phyloP scores from a whole-genome alignment of 2,797 vertebrate species.

The Apodemus agrarius region DNA sequence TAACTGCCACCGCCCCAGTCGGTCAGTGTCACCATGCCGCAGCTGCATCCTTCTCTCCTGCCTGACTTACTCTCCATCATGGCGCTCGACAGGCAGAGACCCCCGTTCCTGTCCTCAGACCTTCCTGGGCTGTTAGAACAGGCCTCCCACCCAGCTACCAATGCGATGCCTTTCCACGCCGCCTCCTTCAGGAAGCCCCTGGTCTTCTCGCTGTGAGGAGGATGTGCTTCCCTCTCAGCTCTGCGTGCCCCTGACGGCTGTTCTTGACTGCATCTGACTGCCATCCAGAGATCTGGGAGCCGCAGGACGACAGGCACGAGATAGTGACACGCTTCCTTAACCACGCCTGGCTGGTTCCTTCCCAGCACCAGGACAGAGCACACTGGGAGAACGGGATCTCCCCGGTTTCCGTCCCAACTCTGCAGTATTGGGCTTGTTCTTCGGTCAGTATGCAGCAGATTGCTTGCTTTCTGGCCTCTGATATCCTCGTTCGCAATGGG shows the following conservation, averaged over 20 bases:
- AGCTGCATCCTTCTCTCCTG: neutral
- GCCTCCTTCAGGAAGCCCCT: neutral
- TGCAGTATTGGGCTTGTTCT: neutral
- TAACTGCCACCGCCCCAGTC: fast-evolving
- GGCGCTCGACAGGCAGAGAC: neutral
- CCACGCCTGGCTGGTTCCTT: neutral
- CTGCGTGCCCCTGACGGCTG: fast-evolving
- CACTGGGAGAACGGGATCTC: neutral
- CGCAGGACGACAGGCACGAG: fast-evolving
- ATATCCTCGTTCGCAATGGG: neutral
- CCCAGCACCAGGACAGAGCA: neutral
- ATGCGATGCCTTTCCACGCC: neutral
- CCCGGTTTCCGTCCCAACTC: neutral
- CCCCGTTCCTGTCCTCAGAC: neutral
- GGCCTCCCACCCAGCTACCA: neutral
- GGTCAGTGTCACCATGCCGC: neutral
- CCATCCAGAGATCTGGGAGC: neutral
- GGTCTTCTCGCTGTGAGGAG: neutral
- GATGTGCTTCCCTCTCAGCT: neutral
- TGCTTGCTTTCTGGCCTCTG: neutral
- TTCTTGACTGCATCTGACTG: neutral
- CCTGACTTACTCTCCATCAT: neutral
- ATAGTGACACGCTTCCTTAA: neutral
- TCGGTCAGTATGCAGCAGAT: neutral
- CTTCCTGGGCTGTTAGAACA: no score